phyloP scores from a whole-genome alignment of 2,797 vertebrate genomes.

The Coracias cyanogaster region DNA sequence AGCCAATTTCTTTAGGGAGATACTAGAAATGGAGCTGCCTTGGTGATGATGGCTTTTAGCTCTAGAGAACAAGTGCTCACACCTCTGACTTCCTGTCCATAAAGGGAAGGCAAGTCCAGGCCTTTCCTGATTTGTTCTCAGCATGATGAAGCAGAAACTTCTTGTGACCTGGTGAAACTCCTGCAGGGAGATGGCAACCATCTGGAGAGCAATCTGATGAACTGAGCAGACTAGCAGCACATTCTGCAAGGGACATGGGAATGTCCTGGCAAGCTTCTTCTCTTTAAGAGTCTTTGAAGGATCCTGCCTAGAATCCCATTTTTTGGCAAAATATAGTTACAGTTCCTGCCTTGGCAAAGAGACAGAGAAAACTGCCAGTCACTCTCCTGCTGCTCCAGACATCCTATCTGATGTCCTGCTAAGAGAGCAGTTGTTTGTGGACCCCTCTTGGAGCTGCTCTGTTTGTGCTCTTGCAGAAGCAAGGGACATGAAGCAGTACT shows the following conservation, averaged over 20 bases:
- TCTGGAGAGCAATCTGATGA: neutral
- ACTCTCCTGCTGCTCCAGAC: neutral
- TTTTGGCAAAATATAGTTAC: neutral
- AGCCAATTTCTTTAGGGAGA: neutral
- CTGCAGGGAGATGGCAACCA: neutral
- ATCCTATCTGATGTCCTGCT: neutral
- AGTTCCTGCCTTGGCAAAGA: neutral
- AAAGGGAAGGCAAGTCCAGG: neutral
- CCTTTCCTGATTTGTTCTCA: neutral
- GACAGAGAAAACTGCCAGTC: neutral
- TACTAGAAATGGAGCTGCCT: neutral
- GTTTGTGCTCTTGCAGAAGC: neutral
- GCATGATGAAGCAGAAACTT: neutral
- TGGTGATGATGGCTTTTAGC: neutral
- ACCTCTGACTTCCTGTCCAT: neutral
- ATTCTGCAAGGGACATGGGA: neutral
- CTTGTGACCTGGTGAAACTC: fast-evolving
- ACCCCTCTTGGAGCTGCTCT: neutral
- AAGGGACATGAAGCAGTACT: neutral
- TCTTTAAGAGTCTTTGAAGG: neutral
- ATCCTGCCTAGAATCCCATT: neutral
- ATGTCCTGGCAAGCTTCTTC: neutral
- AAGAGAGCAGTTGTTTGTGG: neutral
- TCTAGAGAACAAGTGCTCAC: neutral
- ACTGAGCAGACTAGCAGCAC: neutral